Base-by-base conservation (phyloP, 2,888 invertebrate genomes). In the Drosophila mimetica region DNA sequence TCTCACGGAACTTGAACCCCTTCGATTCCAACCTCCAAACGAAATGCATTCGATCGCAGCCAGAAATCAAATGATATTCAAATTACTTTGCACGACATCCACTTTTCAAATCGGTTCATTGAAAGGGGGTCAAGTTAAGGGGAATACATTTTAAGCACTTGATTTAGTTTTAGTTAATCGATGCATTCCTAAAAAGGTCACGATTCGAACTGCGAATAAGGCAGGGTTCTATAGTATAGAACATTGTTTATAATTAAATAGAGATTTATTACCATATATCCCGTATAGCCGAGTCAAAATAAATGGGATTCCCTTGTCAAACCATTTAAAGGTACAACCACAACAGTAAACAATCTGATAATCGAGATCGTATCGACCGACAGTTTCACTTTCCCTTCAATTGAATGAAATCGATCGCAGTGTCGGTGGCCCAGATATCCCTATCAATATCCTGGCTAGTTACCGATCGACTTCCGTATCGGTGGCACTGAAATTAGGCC, bases 361-460 rank as follows among this genome's bases (percentile, higher is more conserved):
- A 13, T 14, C 8, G 8, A 16, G 36, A 36, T 14, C 36, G 14
- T 13, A 20, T 14, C 2, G 34, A n/a, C 7, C 6, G 9, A 54
- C 16, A 34, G 58, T 34, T 18, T 18, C 39, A 41, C 16, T 34
- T 63, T 61, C 32, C 32, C 4, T 34, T 44, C 37, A 16, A 67
- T 50, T 50, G 30, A 39, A 20, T 34, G 58, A 67, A 67, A 58
- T 58, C 47, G 30, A 51, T 64, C 32, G 34, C n/a, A 2, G 28
- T 64, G 41, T 58, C 46, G 25, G 28, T 55, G 28, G 39, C 60
- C 47, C 7, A 7, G 25, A 22, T 59, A 67, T 57, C 69, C 48
- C 22, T 59, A 69, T 58, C 69, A 34, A 59, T 69, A 22, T 69
- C 30, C 52, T 69, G 22, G 71, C 48, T 57, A 57, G 55, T 66